These are phyloP conservation scores for Priocnemis perturbator DNA, from an alignment of 2,888 invertebrate species.

Conservation along the genomic window DNA sequence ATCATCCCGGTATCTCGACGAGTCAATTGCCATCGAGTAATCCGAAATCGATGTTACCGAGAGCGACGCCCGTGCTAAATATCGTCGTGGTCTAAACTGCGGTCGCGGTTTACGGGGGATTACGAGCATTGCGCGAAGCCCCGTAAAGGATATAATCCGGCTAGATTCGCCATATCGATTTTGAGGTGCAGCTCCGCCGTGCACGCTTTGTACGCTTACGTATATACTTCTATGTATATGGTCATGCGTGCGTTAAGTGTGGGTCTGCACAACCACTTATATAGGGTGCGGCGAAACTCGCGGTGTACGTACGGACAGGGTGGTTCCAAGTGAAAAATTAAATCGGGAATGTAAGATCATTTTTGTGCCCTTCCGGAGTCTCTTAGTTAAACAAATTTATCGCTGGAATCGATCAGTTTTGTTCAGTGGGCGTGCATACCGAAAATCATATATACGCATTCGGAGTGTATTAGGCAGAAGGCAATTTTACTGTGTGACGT, in stretches of 20 bases:
- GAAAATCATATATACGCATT: too few relatives aligned
- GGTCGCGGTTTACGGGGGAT: conserved; percentile 64
- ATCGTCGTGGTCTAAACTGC: conserved; percentile 50
- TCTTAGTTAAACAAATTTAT: too few relatives aligned
- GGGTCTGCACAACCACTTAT: conserved; percentile 8
- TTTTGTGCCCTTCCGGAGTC: too few relatives aligned
- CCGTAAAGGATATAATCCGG: conserved; percentile 72
- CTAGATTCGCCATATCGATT: conserved; percentile 74
- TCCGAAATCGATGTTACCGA: conserved; percentile 30
- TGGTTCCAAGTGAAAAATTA: too few relatives aligned
- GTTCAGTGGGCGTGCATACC: too few relatives aligned
- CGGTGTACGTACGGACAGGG: too few relatives aligned
- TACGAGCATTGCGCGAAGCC: conserved; percentile 72
- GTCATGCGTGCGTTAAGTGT: conserved; percentile 36
- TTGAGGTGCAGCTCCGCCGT: conserved; percentile 66
- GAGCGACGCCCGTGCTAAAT: conserved; percentile 35
- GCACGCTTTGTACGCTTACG: conserved; percentile 37
- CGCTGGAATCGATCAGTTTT: too few relatives aligned
- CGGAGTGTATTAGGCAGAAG: too few relatives aligned
- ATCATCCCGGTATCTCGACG: conserved; percentile 11
- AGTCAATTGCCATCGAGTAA: conserved; percentile 28
- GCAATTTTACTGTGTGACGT: too few relatives aligned
- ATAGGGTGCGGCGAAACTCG: too few relatives aligned
- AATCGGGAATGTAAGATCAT: too few relatives aligned
- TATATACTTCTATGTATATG: conserved; percentile 41